These are phyloP conservation scores for Paedocypris sp. DNA, from an alignment of 2,113 vertebrate genomes.

Conservation along the genomic window DNA sequence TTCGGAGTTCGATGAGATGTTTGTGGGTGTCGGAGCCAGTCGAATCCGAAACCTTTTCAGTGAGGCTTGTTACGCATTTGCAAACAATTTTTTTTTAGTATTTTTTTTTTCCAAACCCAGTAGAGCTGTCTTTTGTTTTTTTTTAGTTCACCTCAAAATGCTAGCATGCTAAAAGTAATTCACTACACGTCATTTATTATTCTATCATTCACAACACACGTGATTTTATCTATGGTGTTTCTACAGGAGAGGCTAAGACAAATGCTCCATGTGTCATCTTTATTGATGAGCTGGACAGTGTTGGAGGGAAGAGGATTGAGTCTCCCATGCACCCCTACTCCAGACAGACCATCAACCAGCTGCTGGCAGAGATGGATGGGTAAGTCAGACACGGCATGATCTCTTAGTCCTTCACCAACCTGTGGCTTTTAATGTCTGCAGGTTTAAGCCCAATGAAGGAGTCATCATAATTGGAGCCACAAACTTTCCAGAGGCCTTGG, in stretches of 20 bases:
- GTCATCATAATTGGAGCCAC: constrained; percentile 97
- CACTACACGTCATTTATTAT: no score
- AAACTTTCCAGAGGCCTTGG: constrained; percentile 94
- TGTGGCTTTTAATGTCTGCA: constrained; percentile 37
- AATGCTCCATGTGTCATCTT: constrained; percentile 97
- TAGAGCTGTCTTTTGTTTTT: no score
- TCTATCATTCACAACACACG: no score
- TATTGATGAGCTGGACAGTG: constrained; percentile 95
- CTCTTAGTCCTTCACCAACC: neutral
- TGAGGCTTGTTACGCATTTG: no score
- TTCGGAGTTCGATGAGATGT: constrained; percentile 98
- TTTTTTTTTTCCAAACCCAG: no score
- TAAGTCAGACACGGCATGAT: constrained; percentile 43
- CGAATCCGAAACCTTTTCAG: constrained; percentile 94
- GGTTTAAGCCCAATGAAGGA: constrained; percentile 95
- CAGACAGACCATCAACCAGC: constrained; percentile 96
- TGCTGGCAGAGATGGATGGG: constrained; percentile 98
- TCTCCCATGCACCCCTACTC: constrained; percentile 98
- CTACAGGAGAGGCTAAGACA: constrained; percentile 82
- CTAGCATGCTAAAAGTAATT: no score
- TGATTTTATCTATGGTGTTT: neutral
- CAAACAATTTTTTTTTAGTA: no score
- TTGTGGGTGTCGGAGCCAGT: constrained; percentile 93
- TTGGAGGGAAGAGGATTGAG: constrained; percentile 94
- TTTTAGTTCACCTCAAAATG: no score